Evolutionary conservation across 2,888 invertebrate genomes (phyloP), one percentile per base, ranked within the genome.

Genomic region (Trissoscelio sp.): DNA sequence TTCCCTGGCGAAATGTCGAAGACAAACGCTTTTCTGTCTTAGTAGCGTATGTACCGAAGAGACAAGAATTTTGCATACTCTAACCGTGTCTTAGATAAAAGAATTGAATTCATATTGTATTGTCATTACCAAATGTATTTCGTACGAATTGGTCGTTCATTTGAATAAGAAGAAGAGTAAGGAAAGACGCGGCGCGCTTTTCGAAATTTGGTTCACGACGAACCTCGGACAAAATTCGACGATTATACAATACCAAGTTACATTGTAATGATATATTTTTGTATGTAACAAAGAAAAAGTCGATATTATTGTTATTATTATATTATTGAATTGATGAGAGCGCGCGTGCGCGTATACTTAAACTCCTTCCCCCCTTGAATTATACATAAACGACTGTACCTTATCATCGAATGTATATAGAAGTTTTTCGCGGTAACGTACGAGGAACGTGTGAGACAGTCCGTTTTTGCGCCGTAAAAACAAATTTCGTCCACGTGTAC

Each of bases 221-320:
- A 34, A 39, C 42, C 69, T 77, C 24, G 37, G 64, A 42, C 51
- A 16, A 66, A 79, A 72, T 79, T 73, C 34, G 55, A 64, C 22
- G 64, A 79, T 74, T 57, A n/a, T n/a, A 74, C 66, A 60, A 73
- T 53, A 66, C 69, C 24, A 74, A 46, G 58, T 79, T 73, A 48
- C 60, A 73, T 69, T 79, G 79, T 79, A 79, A 74, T 69, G 74
- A 74, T 79, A 79, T 79, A 79, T 79, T 79, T 79, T 79, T 79
- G 73, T 79, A 79, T 78, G 78, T 78, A 70, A 72, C 51, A 58
- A 79, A 72, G n/a, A 39, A 46, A 57, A 79, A 74, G 73, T 62
- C 78, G 79, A 74, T 79, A 74, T 69, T 75, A 79, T 79, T 67
- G 66, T 74, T 75, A 75, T 74, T 55, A 82, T 75, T 77, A 79